Evolutionary conservation across 1,140 invertebrate species (phyloP).

Genomic region (Pseudomyrmex cubaensis): DNA sequence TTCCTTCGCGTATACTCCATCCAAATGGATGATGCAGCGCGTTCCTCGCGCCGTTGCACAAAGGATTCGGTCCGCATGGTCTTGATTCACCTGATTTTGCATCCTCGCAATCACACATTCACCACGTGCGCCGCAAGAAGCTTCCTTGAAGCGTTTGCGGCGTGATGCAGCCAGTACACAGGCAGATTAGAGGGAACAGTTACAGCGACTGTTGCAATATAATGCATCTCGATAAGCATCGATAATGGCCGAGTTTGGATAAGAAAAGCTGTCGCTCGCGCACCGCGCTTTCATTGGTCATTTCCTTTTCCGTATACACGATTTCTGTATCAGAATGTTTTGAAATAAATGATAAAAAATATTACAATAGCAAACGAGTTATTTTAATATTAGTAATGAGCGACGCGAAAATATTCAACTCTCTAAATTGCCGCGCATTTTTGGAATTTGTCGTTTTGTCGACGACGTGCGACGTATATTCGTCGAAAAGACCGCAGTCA

Average conservation of each 20-base stretch:
- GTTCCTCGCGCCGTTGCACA: conserved; percentile 62
- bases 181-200: conserved; percentile 40
- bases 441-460: background rate
- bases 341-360: background rate
- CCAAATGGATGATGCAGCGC: conserved; percentile 72
- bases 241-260: conserved; percentile 26
- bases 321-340: background rate
- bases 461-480: background rate
- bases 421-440: background rate
- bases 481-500: background rate
- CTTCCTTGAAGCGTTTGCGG: conserved; percentile 31
- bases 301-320: background rate
- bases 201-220: conserved; percentile 37
- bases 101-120: conserved; percentile 47
- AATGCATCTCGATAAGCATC: conserved; percentile 28
- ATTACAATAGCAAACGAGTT: no score
- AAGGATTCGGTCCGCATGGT: conserved; percentile 65
- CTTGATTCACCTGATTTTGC: conserved; percentile 68
- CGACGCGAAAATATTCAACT: background rate
- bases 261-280: conserved; percentile 12
- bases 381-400: no score
- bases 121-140: background rate
- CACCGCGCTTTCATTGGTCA: background rate
- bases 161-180: conserved; percentile 32
- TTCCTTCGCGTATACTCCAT: conserved; percentile 37